Evolutionary conservation across 2,888 invertebrate species (phyloP), one percentile per base, ranked within the genome.

Genomic region (Nemurella pictetii): DNA sequence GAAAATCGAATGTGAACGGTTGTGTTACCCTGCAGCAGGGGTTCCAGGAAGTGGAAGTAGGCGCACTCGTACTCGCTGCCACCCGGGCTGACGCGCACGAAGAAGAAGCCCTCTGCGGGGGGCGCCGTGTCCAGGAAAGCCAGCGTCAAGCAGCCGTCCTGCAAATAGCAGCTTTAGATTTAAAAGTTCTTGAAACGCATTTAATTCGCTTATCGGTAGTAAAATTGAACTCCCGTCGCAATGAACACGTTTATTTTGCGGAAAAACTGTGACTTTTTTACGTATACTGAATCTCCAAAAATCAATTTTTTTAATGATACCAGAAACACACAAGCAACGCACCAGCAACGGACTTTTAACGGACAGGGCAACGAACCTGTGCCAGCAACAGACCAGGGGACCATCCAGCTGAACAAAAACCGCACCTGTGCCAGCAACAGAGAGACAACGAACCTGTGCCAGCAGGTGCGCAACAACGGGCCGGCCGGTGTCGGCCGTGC

Each of bases 51-150:
- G 87, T 91, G 91, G 87, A 94, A 91, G 87, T 92, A 92, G 80
- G 91, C 92, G 86, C 92, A 92, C 87, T 91, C 92, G 4, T 92
- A 88, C 85, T 91, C 90, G 28, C 28, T 15, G 25, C 28, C 72
- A 3, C 90, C 91, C n/a, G 91, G 88, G 87, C 91, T 90, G 72
- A 93, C 89, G 87, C 93, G 91, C 87, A 93, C 89, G 84, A 93
- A 92, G 88, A 91, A 91, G 87, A 93, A 90, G 20, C 91, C 91
- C 87, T 91, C 91, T 30, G 90, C 89, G 9, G 90, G 89, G 85
- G 90, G 89, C 32, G 88, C 87, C 20, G 86, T 78, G 77, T 89
- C 89, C 87, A 92, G 90, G 85, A 92, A 89, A 87, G 93, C 92
- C 72, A 92, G 91, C 55, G 55, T 20, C 55, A 55, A 20, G 15